Evolutionary conservation across 2,797 vertebrate species (phyloP), one percentile per base, ranked within the genome.

Genomic region (Chelon labrosus): DNA sequence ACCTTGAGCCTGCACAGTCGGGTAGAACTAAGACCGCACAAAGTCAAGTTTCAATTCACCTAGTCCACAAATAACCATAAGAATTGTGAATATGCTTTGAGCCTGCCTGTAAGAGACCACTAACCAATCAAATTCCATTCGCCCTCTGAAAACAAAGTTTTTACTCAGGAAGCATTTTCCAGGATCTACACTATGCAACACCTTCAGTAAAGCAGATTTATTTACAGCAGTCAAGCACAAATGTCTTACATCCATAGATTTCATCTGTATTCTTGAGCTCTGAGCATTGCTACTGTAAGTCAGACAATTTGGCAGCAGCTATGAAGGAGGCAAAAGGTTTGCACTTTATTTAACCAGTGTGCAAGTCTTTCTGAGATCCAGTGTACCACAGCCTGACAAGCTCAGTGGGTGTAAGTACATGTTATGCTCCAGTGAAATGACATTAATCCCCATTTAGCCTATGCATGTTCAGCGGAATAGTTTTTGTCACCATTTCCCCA

Each of bases 21-120:
- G 41, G 19, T 10, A 19, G 74, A 67, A 55, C 37, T 51, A 60
- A 70, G 25, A 69, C 50, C 63, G 71, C 38, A 52, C 53, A 59
- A 3, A 75, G 60, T 53, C 70, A 52, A 73, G 53, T 39, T 71
- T 76, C 0, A 0, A 57, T 67, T 77, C 37, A 55, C 62, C 19
- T 3, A 7, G 58, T 20, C 65, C 53, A 58, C 54, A 70, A 53
- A 79, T 64, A 70, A 82, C 67, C 53, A 46, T 55, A 75, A 70
- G 56, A 70, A 20, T 72, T 64, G 22, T 53, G 83, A 38, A 81
- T 70, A 52, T 42, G 70, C 65, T 81, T 69, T 57, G 2, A 5
- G 11, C n/a, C 10, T 41, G 49, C 53, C n/a, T 65, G 46, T 25
- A 65, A 60, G 44, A 54, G 60, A 61, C 70, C 37, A 42, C 55